Evolutionary conservation across 2,797 vertebrate genomes (phyloP), one percentile per base, ranked within the genome.

Genomic region (Aplochiton taeniatus): DNA sequence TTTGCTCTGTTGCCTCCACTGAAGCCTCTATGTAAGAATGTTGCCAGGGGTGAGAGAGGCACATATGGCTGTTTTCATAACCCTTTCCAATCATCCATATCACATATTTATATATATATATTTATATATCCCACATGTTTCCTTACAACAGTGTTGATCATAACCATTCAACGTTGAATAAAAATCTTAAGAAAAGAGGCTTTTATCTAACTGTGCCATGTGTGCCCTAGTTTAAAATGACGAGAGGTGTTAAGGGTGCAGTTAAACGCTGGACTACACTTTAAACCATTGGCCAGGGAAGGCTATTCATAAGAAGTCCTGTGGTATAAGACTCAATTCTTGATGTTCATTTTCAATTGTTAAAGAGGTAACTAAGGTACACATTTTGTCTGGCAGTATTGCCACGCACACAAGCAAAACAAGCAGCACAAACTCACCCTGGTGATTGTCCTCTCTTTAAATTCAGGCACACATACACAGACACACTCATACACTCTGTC

Each of bases 91-190:
- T 64, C 58, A 64, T 46, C 66, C 42, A 9, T 18, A 52, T 63
- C 17, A 63, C 18, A 63, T 61, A 46, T 13, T 4, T 48, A 11
- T 18, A 52, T 63, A 31, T 31, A 31, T 31, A 31, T 31, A 63
- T 19, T 58, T 61, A 46, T 13, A 8, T 48, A 11, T 66, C 56
- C 16, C 31, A 47, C 58, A 60, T 43, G 42, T 66, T 42, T 46
- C 52, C 74, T 65, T 63, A 44, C 59, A n/a, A 51, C 4, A 11
- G 55, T 60, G 69, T 66, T 85, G 78, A 86, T 84, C 75, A 79
- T 19, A 76, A 75, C 70, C 77, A 70, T 70, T 65, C 61, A 57
- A 51, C 61, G 19, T 48, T 63, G 66, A 48, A 72, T 70, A 72
- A 54, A 77, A 72, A 58, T 81, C 66, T 72, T 20, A 69, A 11